phyloP scores from a whole-genome alignment of 2,797 vertebrate species.

The Chaetophractus vellerosus region DNA sequence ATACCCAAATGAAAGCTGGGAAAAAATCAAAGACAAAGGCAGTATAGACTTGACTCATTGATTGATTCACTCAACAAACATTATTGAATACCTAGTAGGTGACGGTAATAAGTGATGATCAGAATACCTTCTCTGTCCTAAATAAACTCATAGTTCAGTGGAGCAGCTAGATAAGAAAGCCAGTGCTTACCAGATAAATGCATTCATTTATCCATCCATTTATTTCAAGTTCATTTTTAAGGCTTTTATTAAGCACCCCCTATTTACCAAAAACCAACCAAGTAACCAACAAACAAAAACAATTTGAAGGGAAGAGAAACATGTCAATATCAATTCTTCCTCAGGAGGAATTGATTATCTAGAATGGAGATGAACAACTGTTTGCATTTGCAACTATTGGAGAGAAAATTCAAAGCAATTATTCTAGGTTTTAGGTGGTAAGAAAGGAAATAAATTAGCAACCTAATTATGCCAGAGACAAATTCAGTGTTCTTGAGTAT shows the following conservation, averaged over 20 bases:
- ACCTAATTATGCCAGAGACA: not conserved
- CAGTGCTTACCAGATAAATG: not conserved
- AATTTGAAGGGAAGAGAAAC: not conserved
- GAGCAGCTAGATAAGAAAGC: not conserved
- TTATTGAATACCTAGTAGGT: not conserved
- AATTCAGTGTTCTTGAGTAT: not conserved
- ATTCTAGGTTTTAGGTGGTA: not conserved
- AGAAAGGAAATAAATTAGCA: not conserved
- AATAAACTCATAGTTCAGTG: not conserved
- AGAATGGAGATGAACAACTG: not conserved
- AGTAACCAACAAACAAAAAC: not conserved
- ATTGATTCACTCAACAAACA: not conserved
- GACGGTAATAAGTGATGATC: not conserved
- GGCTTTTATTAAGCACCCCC: not conserved
- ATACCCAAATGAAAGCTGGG: not conserved
- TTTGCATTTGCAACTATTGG: not conserved
- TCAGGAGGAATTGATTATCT: not conserved
- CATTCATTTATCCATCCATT: not conserved
- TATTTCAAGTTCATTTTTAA: constrained; percentile 20
- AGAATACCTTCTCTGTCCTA: not conserved
- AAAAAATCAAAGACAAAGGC: not conserved
- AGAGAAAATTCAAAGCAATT: constrained; percentile 37
- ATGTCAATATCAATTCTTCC: not conserved
- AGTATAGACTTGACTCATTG: not conserved
- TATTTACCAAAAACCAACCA: not conserved